Evolutionary conservation across 2,888 invertebrate genomes (phyloP), one percentile per base, ranked within the genome.

Genomic region (Entomobrya proxima): DNA sequence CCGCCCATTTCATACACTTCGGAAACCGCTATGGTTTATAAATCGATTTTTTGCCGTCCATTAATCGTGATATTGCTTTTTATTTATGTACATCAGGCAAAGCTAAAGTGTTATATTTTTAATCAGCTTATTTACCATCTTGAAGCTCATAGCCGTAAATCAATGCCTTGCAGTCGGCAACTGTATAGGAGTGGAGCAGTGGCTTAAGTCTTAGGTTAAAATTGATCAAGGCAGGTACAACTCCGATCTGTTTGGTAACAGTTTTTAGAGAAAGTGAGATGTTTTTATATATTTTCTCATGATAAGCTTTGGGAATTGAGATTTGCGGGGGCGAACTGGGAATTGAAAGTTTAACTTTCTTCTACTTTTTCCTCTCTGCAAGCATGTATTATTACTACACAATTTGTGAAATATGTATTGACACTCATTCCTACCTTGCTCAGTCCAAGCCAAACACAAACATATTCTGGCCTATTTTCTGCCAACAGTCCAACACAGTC

Each of bases 401-500:
- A n/a, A n/a, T n/a, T n/a, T n/a, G n/a, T n/a, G n/a, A n/a, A n/a
- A n/a, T 21, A 52, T 52, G 4, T 21, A 21, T 21, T 2, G 52
- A 52, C 9, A 44, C 44, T 18, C 27, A 6, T 72, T 44, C 15
- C 2, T 86, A 88, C 89, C 75, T 88, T 90, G 9, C 97, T 95
- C 77, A 98, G 93, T 0, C 98, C 99, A 77, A 99, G 93, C 98
- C 99, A 99, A 47, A 95, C 95, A 52, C 95, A 95, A 1, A 98
- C 95, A 92, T 96, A 97, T 92, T 99, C 98, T 0, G 98, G 96
- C 47, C 96, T 94, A 92, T 98, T 98, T 92, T 97, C 97, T 93
- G 98, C 94, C 92, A 97, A 94, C 18, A 99, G 93, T 0, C 96
- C 98, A 0, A 99, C 95, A 0, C 95, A 94, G 92, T 99, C 97